Base-by-base conservation (phyloP, 2,797 vertebrate species). In the Danio aesculapii region DNA sequence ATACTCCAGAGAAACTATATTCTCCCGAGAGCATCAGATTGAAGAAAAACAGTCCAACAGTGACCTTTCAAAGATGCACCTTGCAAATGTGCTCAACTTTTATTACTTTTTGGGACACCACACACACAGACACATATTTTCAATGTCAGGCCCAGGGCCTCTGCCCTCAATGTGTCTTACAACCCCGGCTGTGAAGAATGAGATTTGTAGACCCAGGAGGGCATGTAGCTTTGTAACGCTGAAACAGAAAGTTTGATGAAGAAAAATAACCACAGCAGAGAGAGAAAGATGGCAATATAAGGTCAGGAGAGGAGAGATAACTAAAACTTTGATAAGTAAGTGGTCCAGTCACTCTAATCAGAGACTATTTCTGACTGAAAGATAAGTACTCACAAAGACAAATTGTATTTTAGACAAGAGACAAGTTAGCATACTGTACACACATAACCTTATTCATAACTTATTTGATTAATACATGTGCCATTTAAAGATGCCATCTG, bases 351-450 rank as follows among this genome's bases (percentile, higher is more conserved):
- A 63, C 55, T 83, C 75, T 72, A 81, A 83, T 85, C 77, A 79
- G 70, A 82, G 59, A 47, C 83, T 75, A 83, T 89, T 88, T 91
- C 84, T 90, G 86, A 89, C 73, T 53, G 82, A 85, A 82, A 82
- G 91, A 86, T 90, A 86, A 85, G 78, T 69, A 86, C 89, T 89
- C 84, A 94, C 92, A 95, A 93, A 93, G 93, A 87, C 89, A 89
- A 92, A 92, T 92, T 94, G 92, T 94, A 59, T 87, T 47, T 73
- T 80, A 84, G 88, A 87, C 89, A 81, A 93, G 84, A 88, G 83
- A 74, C 87, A 88, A 8, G 11, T 50, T 53, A 59, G 69, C 85
- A 89, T 76, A 74, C 75, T 30, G 71, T 78, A 75, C 83, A 71
- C 83, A 84, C 86, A 76, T 82, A 68, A n/a, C 61, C n/a, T 72